Base-by-base conservation (phyloP, 2,113 vertebrate genomes). In the Speoplatyrhinus poulsoni region DNA sequence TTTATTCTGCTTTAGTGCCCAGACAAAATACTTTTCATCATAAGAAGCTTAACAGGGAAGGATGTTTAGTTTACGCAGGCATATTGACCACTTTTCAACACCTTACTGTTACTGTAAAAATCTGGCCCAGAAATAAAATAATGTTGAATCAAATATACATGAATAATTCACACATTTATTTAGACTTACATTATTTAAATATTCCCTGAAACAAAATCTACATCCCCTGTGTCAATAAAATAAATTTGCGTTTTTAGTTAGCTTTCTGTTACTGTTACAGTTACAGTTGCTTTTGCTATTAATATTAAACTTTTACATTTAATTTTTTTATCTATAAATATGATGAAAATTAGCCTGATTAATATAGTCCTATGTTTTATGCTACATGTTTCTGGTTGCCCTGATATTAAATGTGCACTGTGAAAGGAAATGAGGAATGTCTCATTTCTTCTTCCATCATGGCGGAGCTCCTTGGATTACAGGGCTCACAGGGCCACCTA, bases 401-500 rank as follows among this genome's bases (percentile, higher is more conserved):
- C 15, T 70, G 26, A 77, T 63, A 62, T 50, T 11, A 68, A 65
- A 62, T 36, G 61, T 76, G 53, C 60, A 69, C 66, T 75, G 75
- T 69, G 75, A 79, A 83, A 76, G 52, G 52, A 54, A 54, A 54
- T 54, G 13, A 54, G 4, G 52, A 8, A 9, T 55, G n/a, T 55
- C 17, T 64, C 79, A 50, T 77, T 74, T 12, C 48, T 13, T 52
- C 46, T 75, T 70, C 73, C 69, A 57, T 75, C 76, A 62, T 73
- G 11, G 76, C 4, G 55, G 68, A 58, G 36, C 78, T 64, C 52
- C 67, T 60, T 70, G 65, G 65, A 87, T 88, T 90, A 88, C 66
- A 89, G 80, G 71, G 48, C 76, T 69, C 46, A 65, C 48, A 67
- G 67, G 1, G 70, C 75, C 84, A 79, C 75, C 82, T 79, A 87